Evolutionary conservation across 92 coral and sea anemone genomes (phyloP).

Genomic region (Isaurus tuberculatus): DNA sequence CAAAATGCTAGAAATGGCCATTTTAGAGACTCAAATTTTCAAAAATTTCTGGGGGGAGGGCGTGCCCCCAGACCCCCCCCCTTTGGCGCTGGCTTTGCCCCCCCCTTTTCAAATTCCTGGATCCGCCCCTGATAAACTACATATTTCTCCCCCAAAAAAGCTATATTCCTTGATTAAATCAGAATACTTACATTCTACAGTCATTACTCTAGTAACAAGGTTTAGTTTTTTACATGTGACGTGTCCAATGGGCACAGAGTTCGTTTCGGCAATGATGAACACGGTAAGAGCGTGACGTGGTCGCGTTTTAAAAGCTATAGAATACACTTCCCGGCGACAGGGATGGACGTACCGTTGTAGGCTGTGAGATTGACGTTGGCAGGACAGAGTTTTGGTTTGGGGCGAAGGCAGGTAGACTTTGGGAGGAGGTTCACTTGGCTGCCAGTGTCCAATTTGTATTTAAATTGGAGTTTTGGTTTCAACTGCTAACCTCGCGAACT

Average conservation of each 20-base stretch:
- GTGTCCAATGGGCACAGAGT: conserved; percentile 3
- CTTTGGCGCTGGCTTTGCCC: too few species aligned
- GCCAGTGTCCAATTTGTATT: background rate
- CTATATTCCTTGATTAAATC: background rate
- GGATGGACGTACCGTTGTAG: conserved; percentile 6
- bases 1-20: too few species aligned
- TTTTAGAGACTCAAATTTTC: too few species aligned
- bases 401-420: background rate
- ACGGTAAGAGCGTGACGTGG: background rate
- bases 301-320: background rate
- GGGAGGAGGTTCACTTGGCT: background rate
- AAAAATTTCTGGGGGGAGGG: too few species aligned
- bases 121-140: too few species aligned
- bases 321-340: background rate
- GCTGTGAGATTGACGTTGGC: conserved; percentile 4
- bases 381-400: background rate
- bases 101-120: too few species aligned
- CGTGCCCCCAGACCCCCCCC: too few species aligned
- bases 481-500: conserved; percentile 28
- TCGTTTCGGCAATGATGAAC: background rate
- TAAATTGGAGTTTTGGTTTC: conserved; percentile 28
- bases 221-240: background rate
- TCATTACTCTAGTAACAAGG: conserved; percentile 14
- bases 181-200: background rate
- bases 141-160: background rate